phyloP scores from a whole-genome alignment of 2,888 invertebrate genomes.

The Pyrrhosoma nymphula region DNA sequence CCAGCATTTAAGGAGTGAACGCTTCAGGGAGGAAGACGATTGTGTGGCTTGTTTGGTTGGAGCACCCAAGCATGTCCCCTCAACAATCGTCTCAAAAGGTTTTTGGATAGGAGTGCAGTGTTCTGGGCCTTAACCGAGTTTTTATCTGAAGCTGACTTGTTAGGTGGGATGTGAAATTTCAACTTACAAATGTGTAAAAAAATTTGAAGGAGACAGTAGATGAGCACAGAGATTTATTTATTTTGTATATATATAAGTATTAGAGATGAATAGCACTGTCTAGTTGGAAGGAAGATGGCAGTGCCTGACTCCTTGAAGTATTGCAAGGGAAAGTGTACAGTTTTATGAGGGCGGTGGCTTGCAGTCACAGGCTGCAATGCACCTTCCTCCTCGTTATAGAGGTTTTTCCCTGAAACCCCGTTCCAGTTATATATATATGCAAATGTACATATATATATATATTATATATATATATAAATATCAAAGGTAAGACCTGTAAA shows the following conservation, averaged over 20 bases:
- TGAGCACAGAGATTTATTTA: slow-evolving; percentile 68
- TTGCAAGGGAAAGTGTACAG: slow-evolving; percentile 67
- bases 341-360: slow-evolving; percentile 64
- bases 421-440: slow-evolving; percentile 54
- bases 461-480: slow-evolving; percentile 54
- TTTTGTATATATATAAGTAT: slow-evolving; percentile 67
- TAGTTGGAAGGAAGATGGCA: slow-evolving; percentile 63
- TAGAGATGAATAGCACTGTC: slow-evolving; percentile 65
- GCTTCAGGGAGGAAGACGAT: neutral
- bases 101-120: slow-evolving; percentile 27
- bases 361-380: slow-evolving; percentile 32
- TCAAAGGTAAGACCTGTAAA: slow-evolving; percentile 59
- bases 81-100: neutral
- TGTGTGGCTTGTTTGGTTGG: slow-evolving; percentile 46
- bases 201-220: slow-evolving; percentile 59
- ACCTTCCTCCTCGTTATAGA: slow-evolving; percentile 63
- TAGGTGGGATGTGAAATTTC: slow-evolving; percentile 57
- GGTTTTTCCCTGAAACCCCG: slow-evolving; percentile 66
- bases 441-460: slow-evolving; percentile 56
- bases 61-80: slow-evolving; percentile 23
- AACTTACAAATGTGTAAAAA: slow-evolving; percentile 65
- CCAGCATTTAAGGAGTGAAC: slow-evolving; percentile 54
- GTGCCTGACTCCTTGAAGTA: slow-evolving; percentile 66
- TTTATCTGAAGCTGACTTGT: slow-evolving; percentile 64
- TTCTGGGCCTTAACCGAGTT: slow-evolving; percentile 63